Base-by-base conservation (phyloP, 1,140 invertebrate species). In the Heterodera carotae region DNA sequence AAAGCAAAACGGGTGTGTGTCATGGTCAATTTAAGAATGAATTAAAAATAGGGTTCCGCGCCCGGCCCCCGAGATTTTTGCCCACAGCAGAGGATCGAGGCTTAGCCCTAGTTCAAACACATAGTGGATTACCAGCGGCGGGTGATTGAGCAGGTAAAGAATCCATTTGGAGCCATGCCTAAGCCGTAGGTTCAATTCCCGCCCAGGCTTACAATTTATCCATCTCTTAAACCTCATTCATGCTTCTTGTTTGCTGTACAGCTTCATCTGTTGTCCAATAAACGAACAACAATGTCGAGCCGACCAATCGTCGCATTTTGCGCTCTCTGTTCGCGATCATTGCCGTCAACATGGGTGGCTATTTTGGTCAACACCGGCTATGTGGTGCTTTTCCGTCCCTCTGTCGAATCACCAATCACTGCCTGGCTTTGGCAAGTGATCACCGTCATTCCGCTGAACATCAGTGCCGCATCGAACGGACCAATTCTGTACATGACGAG, bases 401-500 rank as follows among this genome's bases (percentile, higher is more conserved):
- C 62, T 6, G 0, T 34, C 29, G 0, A 25, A 18, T 66, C n/a
- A 27, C 33, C 62, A 22, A 3, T 66, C 62, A 29, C 33, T 27
- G 62, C 62, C 8, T 66, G 29, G 62, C 25, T 34, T 34, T 66
- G 29, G 62, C 29, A 29, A 66, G 62, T 66, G 62, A 29, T 66
- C 62, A 34, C 27, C 29, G 27, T 3, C n/a, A 31, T 66, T 34
- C 33, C 62, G 6, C 25, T 66, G 62, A 66, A 66, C 29, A 31
- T 66, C 62, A 66, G 62, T 66, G 62, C 62, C n/a, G 62, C 62
- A 10, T 66, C 62, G 29, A 66, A 66, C 7, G 62, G 62, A 15
- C 62, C 62, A 29, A 66, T 66, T 66, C 62, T 66, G 62, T 66
- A 66, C 62, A 31, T 29, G 10, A 66, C 62, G 29, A 66, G 62